Conservation (phyloP, 2,888 invertebrate species). For the Scelioninae gen. 1 region DNA sequence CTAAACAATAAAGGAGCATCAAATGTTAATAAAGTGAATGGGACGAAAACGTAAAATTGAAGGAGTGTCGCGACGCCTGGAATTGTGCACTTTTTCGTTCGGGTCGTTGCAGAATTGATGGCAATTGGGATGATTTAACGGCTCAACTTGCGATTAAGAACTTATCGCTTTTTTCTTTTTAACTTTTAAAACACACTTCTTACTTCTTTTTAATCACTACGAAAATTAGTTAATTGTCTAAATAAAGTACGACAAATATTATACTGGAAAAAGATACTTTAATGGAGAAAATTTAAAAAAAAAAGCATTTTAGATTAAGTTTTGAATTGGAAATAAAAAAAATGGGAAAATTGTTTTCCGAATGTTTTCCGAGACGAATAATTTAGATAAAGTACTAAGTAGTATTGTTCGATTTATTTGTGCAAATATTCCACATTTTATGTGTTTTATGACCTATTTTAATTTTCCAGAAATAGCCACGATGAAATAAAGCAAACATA, state of each 20-base stretch:
- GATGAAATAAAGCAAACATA: constrained; percentile 22
- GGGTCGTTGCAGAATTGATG: constrained; percentile 4
- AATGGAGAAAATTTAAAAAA: too few relatives aligned
- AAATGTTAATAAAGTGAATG: constrained; percentile 68
- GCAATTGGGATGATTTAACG: constrained; percentile 5
- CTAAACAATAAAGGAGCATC: constrained; percentile 64
- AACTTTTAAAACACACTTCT: too few relatives aligned
- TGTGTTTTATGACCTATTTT: constrained; percentile 28
- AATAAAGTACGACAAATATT: too few relatives aligned
- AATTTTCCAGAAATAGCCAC: constrained; percentile 16
- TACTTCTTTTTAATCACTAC: too few relatives aligned
- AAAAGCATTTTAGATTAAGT: too few relatives aligned
- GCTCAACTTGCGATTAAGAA: neutral
- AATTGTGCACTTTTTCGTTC: constrained; percentile 19
- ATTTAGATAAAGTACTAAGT: neutral
- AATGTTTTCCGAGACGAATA: neutral
- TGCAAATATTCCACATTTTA: neutral
- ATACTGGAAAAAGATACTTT: too few relatives aligned
- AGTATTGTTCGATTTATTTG: constrained; percentile 8
- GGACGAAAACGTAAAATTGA: constrained; percentile 55
- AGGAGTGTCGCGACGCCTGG: constrained; percentile 25
- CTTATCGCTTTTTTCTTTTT: neutral
- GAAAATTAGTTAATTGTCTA: too few relatives aligned
- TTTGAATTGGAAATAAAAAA: too few relatives aligned
- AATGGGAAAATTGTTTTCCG: neutral